phyloP scores from a whole-genome alignment of 1,140 invertebrate genomes.

The Augochlora pura region DNA sequence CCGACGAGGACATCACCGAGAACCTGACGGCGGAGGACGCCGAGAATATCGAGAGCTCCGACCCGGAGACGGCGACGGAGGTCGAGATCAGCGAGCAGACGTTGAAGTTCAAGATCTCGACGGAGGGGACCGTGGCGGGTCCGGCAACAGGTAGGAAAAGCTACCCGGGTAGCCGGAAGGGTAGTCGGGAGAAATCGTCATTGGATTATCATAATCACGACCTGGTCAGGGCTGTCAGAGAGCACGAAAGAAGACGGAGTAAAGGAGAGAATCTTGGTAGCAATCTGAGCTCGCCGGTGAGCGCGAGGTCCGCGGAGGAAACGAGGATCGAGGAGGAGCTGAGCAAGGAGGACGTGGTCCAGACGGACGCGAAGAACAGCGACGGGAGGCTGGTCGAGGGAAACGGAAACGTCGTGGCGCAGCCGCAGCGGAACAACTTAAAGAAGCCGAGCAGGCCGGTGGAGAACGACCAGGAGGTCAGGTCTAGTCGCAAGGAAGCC shows the following conservation, averaged over 20 bases:
- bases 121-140: conserved; percentile 80
- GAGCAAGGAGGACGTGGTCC: conserved; percentile 64
- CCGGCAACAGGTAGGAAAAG: conserved; percentile 80
- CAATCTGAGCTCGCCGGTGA: conserved; percentile 74
- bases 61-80: conserved; percentile 87
- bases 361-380: conserved; percentile 32
- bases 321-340: conserved; percentile 72
- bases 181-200: conserved; percentile 80
- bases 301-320: conserved; percentile 71
- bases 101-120: conserved; percentile 87
- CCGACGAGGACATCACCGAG: conserved; percentile 80
- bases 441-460: conserved; percentile 44
- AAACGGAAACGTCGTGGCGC: conserved; percentile 61
- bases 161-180: conserved; percentile 83
- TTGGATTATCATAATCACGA: conserved; percentile 77
- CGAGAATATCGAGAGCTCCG: conserved; percentile 84
- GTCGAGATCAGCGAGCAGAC: conserved; percentile 89
- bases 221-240: conserved; percentile 71
- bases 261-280: conserved; percentile 71
- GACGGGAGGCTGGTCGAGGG: conserved; percentile 56
- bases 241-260: conserved; percentile 71
- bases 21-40: conserved; percentile 81
- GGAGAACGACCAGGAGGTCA: conserved; percentile 52
- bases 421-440: conserved; percentile 49
- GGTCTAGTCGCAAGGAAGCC: conserved; percentile 53